Evolutionary conservation across 2,113 vertebrate genomes (phyloP), one percentile per base, ranked within the genome.

Genomic region (Python bivittatus): DNA sequence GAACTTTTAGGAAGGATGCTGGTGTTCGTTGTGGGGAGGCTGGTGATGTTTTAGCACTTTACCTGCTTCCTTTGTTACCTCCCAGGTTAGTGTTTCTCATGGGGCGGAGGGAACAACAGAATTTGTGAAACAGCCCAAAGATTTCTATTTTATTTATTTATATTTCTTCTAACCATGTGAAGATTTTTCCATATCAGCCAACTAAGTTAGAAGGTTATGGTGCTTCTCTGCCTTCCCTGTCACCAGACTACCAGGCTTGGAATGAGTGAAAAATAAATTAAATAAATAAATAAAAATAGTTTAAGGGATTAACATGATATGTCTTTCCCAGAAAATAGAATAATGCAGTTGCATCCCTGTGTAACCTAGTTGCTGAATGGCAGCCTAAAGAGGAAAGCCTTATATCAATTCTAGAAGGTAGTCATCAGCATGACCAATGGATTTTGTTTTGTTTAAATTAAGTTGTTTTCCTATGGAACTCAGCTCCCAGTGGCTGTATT

Each of bases 31-130:
- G 53, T 61, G 89, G 87, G 93, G 93, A 60, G 85, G 87, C 94
- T 93, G 88, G 93, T 96, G 91, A 95, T 93, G 94, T 96, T 96
- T 91, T 72, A 94, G 91, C 92, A 90, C 92, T 84, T 92, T 88
- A 88, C 86, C 92, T 93, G 54, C 54, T 42, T 94, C 92, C 92
- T 91, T 68, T 96, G 91, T 93, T 94, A 79, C 2, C 1, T 38
- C 11, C 7, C 33, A 38, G 17, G 38, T 79, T 38, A 79, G 17
- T 38, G 33, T 79, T 38, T 79, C 20, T 38, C 8, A 42, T 79
- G 20, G 17, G n/a, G 38, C 52, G 58, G 68, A n/a, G 29, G 48
- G 11, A 6, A 48, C 64, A 90, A 92, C 5, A 33, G 56, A 92
- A 94, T 95, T 64, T 92, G 88, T 89, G 52, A 60, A 93, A 92